These are phyloP conservation scores for Drosophila obscura DNA, from an alignment of 1,140 invertebrate genomes.

Conservation along the genomic window DNA sequence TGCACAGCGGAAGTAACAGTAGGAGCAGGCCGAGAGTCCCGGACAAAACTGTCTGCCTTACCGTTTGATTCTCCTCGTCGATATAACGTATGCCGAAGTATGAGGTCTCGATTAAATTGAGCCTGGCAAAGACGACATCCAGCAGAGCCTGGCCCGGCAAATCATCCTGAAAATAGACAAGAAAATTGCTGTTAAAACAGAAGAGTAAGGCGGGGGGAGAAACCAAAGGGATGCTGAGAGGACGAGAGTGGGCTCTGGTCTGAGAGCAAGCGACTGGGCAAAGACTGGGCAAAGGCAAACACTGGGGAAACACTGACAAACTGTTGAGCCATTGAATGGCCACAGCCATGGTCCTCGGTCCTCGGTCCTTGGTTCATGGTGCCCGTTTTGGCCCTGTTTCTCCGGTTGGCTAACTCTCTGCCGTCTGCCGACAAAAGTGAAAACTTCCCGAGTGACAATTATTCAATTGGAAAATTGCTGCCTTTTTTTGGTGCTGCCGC, in stretches of 20 bases:
- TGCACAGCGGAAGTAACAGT: slow-evolving; percentile 37
- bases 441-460: slow-evolving; percentile 80
- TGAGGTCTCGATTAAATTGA: slow-evolving; percentile 95
- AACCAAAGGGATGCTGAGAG: neutral
- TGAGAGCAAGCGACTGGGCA: slow-evolving; percentile 38
- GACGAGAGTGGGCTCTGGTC: neutral
- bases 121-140: slow-evolving; percentile 94
- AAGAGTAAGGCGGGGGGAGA: neutral
- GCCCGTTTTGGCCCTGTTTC: slow-evolving; percentile 13
- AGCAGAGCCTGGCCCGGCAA: slow-evolving; percentile 93
- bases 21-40: neutral
- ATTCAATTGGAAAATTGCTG: slow-evolving; percentile 81
- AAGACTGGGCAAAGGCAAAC: slow-evolving; percentile 62
- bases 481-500: slow-evolving; percentile 28
- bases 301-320: slow-evolving; percentile 69
- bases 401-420: slow-evolving; percentile 46
- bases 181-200: slow-evolving; percentile 78
- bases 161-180: slow-evolving; percentile 89
- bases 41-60: slow-evolving; percentile 84
- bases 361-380: neutral
- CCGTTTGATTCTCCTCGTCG: slow-evolving; percentile 94
- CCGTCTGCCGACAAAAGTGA: slow-evolving; percentile 67
- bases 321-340: slow-evolving; percentile 78
- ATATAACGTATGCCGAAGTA: slow-evolving; percentile 96
- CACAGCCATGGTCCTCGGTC: slow-evolving; percentile 37